Conservation (phyloP, 2,888 invertebrate genomes). For the Hydrotaea diabolus region DNA sequence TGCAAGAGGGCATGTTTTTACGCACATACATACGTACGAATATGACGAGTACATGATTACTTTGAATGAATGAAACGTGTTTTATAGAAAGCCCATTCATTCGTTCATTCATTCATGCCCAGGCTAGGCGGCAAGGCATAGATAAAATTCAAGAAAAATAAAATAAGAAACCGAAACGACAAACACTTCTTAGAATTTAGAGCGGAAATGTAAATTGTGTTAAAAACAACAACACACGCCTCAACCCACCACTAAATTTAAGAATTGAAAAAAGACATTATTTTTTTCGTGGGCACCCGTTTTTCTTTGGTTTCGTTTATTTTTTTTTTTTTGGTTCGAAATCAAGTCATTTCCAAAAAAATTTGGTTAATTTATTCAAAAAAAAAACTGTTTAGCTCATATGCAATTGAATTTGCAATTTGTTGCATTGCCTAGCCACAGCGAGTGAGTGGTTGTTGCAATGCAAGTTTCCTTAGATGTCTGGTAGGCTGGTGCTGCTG, state of each 20-base stretch:
- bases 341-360: constrained; percentile 14
- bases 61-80: constrained; percentile 56
- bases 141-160: neutral
- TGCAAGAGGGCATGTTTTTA: too few species aligned
- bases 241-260: constrained; percentile 8
- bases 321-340: neutral
- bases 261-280: neutral
- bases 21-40: too few species aligned
- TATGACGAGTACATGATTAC: neutral
- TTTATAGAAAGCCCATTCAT: constrained; percentile 22
- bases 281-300: neutral
- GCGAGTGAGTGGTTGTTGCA: constrained; percentile 47
- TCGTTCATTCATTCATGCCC: constrained; percentile 42
- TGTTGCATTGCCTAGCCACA: constrained; percentile 33
- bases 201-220: constrained; percentile 72
- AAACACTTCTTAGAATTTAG: constrained; percentile 68
- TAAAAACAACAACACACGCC: constrained; percentile 38
- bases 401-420: constrained; percentile 40
- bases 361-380: neutral
- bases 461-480: constrained; percentile 59
- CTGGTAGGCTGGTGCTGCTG: constrained; percentile 16
- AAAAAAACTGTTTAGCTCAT: neutral
- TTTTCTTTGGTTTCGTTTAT: too few species aligned
- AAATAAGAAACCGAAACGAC: constrained; percentile 29
- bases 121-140: constrained; percentile 20